Evolutionary conservation across 2,888 invertebrate genomes (phyloP).

Genomic region (Orthosia cruda): DNA sequence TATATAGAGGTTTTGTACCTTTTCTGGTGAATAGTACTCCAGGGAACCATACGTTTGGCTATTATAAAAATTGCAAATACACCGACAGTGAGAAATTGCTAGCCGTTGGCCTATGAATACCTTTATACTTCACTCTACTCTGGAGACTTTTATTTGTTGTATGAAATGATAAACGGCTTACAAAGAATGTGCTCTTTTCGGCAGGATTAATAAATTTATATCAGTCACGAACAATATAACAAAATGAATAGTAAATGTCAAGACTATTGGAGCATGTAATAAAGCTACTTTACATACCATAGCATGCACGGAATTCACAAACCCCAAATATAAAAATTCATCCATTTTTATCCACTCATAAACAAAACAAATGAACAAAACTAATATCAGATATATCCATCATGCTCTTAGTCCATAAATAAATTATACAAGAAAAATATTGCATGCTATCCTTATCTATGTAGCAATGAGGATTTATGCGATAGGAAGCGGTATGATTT

Average conservation of each 20-base stretch:
- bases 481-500: conserved; percentile 56
- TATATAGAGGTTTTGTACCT: conserved; percentile 21
- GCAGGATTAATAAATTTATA: not conserved
- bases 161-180: conserved; percentile 8
- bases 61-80: conserved; percentile 50
- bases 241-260: not conserved
- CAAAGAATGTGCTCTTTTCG: not conserved
- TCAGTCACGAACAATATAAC: not conserved
- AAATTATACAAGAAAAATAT: conserved; percentile 45
- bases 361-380: conserved; percentile 32
- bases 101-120: conserved; percentile 27
- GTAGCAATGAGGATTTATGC: conserved; percentile 54
- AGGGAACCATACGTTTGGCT: conserved; percentile 32
- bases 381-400: conserved; percentile 32
- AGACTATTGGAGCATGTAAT: not conserved
- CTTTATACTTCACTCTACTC: conserved; percentile 21
- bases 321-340: not conserved
- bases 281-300: conserved; percentile 1
- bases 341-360: conserved; percentile 23
- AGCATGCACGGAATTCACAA: not conserved
- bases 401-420: conserved; percentile 38
- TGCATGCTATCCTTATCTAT: conserved; percentile 44
- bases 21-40: conserved; percentile 11
- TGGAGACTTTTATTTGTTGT: conserved; percentile 9
- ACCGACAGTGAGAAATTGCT: conserved; percentile 45